These are phyloP conservation scores for Epirrita christyi DNA, from an alignment of 2,888 invertebrate genomes.

Conservation along the genomic window DNA sequence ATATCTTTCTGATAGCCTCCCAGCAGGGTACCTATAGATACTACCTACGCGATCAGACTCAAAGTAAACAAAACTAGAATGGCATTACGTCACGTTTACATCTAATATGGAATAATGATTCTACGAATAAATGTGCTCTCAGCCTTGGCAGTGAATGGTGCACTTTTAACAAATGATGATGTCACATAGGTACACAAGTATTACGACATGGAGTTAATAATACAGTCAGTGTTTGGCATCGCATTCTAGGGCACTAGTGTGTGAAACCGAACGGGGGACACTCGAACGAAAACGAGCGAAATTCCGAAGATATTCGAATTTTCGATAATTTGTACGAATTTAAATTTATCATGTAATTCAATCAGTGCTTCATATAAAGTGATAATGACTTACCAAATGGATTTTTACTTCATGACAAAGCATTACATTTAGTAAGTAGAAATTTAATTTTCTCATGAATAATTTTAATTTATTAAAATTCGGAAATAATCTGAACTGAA, in stretches of 20 bases:
- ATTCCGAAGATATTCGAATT: constrained; percentile 36
- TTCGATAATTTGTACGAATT: constrained; percentile 11
- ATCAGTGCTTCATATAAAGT: constrained; percentile 13
- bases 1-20: constrained; percentile 7
- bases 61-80: constrained; percentile 73
- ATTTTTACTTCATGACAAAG: constrained; percentile 4
- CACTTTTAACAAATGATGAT: constrained; percentile 66
- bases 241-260: constrained; percentile 62
- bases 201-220: constrained; percentile 75
- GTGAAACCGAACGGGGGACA: constrained; percentile 50
- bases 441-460: background rate
- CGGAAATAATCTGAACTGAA: background rate
- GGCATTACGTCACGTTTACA: constrained; percentile 37
- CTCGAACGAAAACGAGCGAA: constrained; percentile 42
- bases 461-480: background rate
- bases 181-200: constrained; percentile 57
- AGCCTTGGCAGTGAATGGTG: constrained; percentile 59
- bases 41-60: background rate
- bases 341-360: background rate
- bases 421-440: constrained; percentile 8
- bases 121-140: constrained; percentile 38
- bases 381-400: constrained; percentile 17
- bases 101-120: constrained; percentile 37
- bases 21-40: background rate
- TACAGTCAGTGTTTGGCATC: constrained; percentile 70